Evolutionary conservation across 1,140 invertebrate species (phyloP).

Genomic region (Dendroctonus valens): DNA sequence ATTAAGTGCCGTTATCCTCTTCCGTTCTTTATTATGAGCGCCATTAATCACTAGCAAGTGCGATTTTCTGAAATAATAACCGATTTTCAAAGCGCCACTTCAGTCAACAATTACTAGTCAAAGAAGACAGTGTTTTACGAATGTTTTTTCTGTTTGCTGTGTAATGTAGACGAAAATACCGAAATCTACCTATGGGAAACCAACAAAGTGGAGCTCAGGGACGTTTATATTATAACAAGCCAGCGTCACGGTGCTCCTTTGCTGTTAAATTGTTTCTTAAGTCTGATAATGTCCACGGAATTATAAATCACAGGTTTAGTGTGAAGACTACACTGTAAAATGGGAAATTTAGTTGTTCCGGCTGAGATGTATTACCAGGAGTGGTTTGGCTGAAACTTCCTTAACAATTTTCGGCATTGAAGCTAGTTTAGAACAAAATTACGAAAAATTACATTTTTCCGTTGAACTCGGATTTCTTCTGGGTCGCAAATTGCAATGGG

Average conservation of each 20-base stretch:
- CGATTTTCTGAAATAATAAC: not conserved
- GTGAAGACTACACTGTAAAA: too few relatives aligned
- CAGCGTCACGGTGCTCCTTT: not conserved
- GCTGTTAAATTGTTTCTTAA: conserved; percentile 9
- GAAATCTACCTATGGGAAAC: not conserved
- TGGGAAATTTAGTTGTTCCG: too few relatives aligned
- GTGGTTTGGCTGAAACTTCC: too few relatives aligned
- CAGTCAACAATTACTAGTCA: too few relatives aligned
- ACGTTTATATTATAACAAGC: not conserved
- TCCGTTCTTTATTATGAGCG: conserved; percentile 5
- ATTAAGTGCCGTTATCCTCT: conserved; percentile 11
- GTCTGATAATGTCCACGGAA: conserved; percentile 5
- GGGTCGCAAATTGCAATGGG: too few relatives aligned
- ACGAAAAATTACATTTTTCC: too few relatives aligned
- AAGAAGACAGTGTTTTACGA: too few relatives aligned
- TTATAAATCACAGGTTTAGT: conserved; percentile 5
- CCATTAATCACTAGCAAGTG: conserved; percentile 6
- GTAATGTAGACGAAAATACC: not conserved
- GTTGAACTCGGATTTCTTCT: too few relatives aligned
- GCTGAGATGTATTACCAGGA: too few relatives aligned
- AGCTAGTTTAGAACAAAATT: too few relatives aligned
- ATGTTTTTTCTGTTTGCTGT: too few relatives aligned
- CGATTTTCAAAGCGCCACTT: not conserved
- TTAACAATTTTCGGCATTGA: too few relatives aligned
- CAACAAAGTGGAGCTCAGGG: conserved; percentile 2